A percentile compares a stretch with the other conserved stretches of the same genome.
Evolutionary conservation across 2,797 vertebrate species (phyloP).

Genomic region (Chelon labrosus): DNA sequence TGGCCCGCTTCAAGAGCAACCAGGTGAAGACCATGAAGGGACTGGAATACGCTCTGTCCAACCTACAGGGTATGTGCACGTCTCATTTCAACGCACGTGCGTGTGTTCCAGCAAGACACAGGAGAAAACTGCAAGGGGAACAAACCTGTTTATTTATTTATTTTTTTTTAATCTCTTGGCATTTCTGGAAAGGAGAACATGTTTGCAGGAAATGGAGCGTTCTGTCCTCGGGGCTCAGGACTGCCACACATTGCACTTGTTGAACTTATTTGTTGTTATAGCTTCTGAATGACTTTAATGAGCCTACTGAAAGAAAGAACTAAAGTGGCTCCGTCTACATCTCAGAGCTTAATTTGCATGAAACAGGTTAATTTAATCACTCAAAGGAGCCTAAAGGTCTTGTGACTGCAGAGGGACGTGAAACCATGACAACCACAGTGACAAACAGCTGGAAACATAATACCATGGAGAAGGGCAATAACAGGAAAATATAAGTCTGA

Average conservation of each 20-base stretch:
- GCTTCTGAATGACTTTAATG: not conserved
- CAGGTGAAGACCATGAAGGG: constrained; percentile 86
- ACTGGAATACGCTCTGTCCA: constrained; percentile 82
- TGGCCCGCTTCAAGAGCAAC: constrained; percentile 87
- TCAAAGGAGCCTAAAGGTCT: not conserved
- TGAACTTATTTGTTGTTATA: not conserved
- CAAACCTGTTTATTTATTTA: constrained; percentile 41
- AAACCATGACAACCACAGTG: constrained; percentile 37
- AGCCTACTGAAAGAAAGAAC: not conserved
- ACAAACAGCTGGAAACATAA: constrained; percentile 9
- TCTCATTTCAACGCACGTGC: not conserved
- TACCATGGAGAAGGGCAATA: too few species aligned
- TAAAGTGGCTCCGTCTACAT: not conserved
- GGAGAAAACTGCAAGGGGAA: constrained; percentile 16
- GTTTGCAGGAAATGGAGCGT: constrained; percentile 5
- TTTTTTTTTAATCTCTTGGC: constrained; percentile 17
- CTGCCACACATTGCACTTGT: not conserved
- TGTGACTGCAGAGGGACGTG: constrained; percentile 26
- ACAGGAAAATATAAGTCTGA: too few species aligned
- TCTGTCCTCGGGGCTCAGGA: not conserved
- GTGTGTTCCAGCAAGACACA: not conserved
- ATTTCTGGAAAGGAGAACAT: constrained; percentile 31
- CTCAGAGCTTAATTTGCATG: constrained; percentile 7
- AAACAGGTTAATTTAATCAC: constrained; percentile 13
- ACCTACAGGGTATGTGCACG: constrained; percentile 79